Evolutionary conservation across 2,113 vertebrate genomes (phyloP).

Genomic region (Microcebus lehilahytsara): DNA sequence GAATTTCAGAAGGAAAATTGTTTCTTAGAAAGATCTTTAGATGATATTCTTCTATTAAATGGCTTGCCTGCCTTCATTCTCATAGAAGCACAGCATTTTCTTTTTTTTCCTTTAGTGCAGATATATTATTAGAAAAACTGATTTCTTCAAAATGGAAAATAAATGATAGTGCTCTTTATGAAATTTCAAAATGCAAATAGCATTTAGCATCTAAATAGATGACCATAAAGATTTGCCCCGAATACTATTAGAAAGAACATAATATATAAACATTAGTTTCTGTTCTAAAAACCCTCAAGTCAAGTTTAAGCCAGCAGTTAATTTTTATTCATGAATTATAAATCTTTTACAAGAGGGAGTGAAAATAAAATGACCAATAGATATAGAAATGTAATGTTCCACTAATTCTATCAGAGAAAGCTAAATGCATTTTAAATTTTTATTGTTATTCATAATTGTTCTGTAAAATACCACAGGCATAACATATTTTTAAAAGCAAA

Average conservation of each 20-base stretch:
- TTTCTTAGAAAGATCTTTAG: slow-evolving; percentile 51
- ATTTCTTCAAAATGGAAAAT: slow-evolving; percentile 57
- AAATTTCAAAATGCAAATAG: slow-evolving; percentile 50
- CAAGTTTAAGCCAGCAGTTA: slow-evolving; percentile 43
- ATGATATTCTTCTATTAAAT: slow-evolving; percentile 12
- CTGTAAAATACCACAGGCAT: slow-evolving; percentile 29
- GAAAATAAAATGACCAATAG: not conserved
- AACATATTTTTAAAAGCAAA: slow-evolving; percentile 41
- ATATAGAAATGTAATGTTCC: slow-evolving; percentile 20
- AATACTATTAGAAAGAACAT: not conserved
- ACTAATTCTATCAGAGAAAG: slow-evolving; percentile 42
- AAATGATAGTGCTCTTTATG: not conserved
- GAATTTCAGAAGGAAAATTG: slow-evolving; percentile 39
- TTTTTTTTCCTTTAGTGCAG: not conserved
- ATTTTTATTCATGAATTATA: slow-evolving; percentile 63
- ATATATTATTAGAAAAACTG: slow-evolving; percentile 44
- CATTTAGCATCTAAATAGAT: slow-evolving; percentile 36
- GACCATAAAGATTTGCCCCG: not conserved
- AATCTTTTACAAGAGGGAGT: slow-evolving; percentile 2
- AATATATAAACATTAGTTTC: slow-evolving; percentile 49
- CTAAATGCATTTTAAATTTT: slow-evolving; percentile 39
- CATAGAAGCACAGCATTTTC: not conserved
- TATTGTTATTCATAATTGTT: slow-evolving; percentile 52
- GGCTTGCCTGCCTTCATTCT: slow-evolving; percentile 38
- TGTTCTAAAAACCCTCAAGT: slow-evolving; percentile 38